These are phyloP conservation scores for Chelonus insularis DNA, from an alignment of 1,140 invertebrate species.

Conservation along the genomic window DNA sequence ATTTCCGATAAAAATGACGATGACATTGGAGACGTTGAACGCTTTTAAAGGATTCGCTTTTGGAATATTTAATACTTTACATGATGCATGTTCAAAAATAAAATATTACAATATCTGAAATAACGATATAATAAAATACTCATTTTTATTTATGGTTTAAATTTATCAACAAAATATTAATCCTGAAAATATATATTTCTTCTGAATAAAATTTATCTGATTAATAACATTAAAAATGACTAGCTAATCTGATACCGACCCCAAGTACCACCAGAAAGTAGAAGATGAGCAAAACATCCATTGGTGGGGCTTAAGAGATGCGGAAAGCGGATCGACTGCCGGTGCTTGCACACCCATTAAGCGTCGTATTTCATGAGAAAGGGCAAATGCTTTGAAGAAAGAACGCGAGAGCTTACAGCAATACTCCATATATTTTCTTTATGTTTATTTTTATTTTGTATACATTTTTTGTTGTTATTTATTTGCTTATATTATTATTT, in stretches of 20 bases:
- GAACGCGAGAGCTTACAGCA: slow-evolving; percentile 9
- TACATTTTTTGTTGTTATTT: slow-evolving; percentile 8
- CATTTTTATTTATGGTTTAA: too few relatives aligned
- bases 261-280: not conserved
- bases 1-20: slow-evolving; percentile 43
- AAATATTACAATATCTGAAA: too few relatives aligned
- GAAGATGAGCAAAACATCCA: slow-evolving; percentile 8
- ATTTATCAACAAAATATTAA: too few relatives aligned
- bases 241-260: not conserved
- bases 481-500: not conserved
- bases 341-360: slow-evolving; percentile 36
- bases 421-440: slow-evolving; percentile 14
- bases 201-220: not conserved
- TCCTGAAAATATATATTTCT: not conserved
- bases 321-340: slow-evolving; percentile 35
- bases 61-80: slow-evolving; percentile 22
- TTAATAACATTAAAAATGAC: not conserved
- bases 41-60: slow-evolving; percentile 16
- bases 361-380: slow-evolving; percentile 40
- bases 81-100: not conserved
- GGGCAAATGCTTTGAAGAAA: slow-evolving; percentile 2
- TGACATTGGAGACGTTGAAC: slow-evolving; percentile 28
- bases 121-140: too few relatives aligned
- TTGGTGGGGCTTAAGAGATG: not conserved
- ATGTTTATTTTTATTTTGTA: slow-evolving; percentile 9